Evolutionary conservation across 92 coral and sea anemone genomes (phyloP).

Genomic region (Meandrina meandrites): DNA sequence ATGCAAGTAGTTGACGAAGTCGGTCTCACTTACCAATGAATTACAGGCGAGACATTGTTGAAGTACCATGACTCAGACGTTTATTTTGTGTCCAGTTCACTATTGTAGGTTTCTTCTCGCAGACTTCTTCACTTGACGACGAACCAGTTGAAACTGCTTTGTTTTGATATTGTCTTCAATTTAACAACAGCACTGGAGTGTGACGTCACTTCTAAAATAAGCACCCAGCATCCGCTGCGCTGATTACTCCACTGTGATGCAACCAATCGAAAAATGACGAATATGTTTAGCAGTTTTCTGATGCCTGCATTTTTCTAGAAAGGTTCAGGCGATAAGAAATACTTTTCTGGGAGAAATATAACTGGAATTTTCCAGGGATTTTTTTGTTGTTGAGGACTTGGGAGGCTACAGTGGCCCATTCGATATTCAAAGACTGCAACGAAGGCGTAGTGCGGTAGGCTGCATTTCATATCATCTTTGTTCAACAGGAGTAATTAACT

Average conservation of each 20-base stretch:
- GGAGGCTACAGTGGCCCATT: neutral
- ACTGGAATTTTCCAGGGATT: neutral
- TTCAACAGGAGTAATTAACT: neutral
- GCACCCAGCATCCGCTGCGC: neutral
- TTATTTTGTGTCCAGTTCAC: neutral
- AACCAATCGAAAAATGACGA: slow-evolving; percentile 6
- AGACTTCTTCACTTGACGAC: neutral
- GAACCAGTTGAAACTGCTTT: neutral
- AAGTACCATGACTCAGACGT: slow-evolving; percentile 16
- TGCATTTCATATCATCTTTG: neutral
- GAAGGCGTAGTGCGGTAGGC: neutral
- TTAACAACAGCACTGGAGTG: neutral
- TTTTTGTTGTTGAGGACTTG: neutral
- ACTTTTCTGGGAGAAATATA: neutral
- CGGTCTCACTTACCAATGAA: slow-evolving; percentile 20
- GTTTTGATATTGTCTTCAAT: neutral
- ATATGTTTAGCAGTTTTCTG: neutral
- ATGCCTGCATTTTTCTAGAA: neutral
- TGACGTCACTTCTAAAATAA: slow-evolving; percentile 30
- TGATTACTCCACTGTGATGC: slow-evolving; percentile 5
- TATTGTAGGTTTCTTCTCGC: neutral
- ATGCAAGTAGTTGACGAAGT: neutral
- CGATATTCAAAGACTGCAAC: neutral
- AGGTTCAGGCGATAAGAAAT: neutral
- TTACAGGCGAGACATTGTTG: slow-evolving; percentile 48